Evolutionary conservation across 92 coral and sea anemone genomes (phyloP).

Genomic region (Montipora capitata): DNA sequence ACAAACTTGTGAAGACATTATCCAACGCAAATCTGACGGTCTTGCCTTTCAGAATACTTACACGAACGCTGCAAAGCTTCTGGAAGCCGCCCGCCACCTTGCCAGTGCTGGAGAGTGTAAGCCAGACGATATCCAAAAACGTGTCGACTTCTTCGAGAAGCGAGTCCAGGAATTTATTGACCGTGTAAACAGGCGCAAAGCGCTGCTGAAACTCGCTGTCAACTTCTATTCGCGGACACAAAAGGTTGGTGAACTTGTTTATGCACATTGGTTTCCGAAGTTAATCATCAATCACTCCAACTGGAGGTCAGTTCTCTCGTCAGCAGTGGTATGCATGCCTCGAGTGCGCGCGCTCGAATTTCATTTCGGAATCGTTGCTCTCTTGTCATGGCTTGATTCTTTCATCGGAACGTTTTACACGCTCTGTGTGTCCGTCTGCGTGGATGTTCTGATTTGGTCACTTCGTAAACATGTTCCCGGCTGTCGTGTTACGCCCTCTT

Average conservation of each 20-base stretch:
- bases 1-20: not conserved
- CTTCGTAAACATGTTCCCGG: conserved; percentile 78
- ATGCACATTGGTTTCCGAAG: conserved; percentile 23
- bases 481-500: conserved; percentile 80
- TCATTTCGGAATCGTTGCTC: not conserved
- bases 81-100: conserved; percentile 94
- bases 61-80: conserved; percentile 97
- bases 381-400: conserved; percentile 30
- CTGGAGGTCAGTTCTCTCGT: conserved; percentile 29
- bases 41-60: conserved; percentile 94
- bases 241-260: conserved; percentile 75
- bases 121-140: conserved; percentile 91
- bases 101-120: conserved; percentile 96
- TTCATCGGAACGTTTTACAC: conserved; percentile 53
- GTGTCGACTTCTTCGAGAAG: conserved; percentile 95
- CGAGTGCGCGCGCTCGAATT: conserved; percentile 30
- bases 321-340: not conserved
- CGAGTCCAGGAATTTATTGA: conserved; percentile 96
- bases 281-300: conserved; percentile 27
- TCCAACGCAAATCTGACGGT: conserved; percentile 14
- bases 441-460: not conserved
- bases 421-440: conserved; percentile 35
- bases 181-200: conserved; percentile 95
- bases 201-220: conserved; percentile 95
- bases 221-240: conserved; percentile 97